Evolutionary conservation across 2,113 vertebrate genomes (phyloP), one percentile per base, ranked within the genome.

Genomic region (Pelodiscus sinensis): DNA sequence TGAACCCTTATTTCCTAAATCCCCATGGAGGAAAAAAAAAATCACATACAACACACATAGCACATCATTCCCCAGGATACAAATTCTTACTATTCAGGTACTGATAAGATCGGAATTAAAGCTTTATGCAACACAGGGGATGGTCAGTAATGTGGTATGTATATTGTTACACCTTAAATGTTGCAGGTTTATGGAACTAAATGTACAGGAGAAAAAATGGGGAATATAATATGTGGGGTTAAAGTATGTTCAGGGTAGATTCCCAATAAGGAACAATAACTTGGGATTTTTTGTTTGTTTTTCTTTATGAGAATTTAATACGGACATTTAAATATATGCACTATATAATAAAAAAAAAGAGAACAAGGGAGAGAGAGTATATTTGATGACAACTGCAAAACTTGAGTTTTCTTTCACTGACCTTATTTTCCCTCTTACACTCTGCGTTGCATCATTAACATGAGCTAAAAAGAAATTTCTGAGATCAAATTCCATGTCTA

Each of bases 401-500:
- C 84, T 44, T 44, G 44, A 44, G 44, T 44, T 88, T 58, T 38
- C 81, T 92, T 95, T 87, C 22, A 29, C 35, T 88, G 75, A 94
- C 78, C 94, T 18, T 35, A 92, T 96, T 95, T 88, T 90, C 91
- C 60, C 73, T 89, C 25, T 50, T 73, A 91, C 86, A 27, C 27
- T 58, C 7, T 94, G 93, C 87, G 88, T 92, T 89, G 90, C n/a
- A 86, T 92, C 88, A 91, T 94, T 96, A 96, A 87, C 65, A 3
- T 92, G 38, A 86, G 12, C 35, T 79, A 10, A 91, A 88, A 93
- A 91, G 87, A 81, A 94, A 96, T 85, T 90, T 96, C 88, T 84
- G 55, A 96, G 82, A 93, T 89, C 50, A 82, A 75, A 90, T 93
- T 89, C 83, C 77, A 71, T 87, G 92, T 85, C 88, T 85, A 84